A percentile compares a stretch with the other conserved stretches of the same genome.
Evolutionary conservation across 2,113 vertebrate species (phyloP).

Genomic region (Alectura lathami): DNA sequence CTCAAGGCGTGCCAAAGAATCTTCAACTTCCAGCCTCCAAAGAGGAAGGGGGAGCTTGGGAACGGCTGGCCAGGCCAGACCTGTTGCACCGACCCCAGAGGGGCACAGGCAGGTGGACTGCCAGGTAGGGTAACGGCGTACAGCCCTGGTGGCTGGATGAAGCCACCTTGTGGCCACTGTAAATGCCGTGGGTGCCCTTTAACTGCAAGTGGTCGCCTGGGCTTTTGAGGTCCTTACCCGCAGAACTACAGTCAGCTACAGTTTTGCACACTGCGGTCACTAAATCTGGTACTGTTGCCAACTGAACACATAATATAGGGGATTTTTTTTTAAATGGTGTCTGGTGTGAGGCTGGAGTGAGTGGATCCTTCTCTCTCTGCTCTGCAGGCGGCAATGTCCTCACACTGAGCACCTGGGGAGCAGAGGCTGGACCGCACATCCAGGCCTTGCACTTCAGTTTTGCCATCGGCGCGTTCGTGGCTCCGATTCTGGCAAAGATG

Average conservation of each 20-base stretch:
- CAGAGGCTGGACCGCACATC: slow-evolving; percentile 85
- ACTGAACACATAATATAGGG: neutral
- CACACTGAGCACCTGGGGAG: slow-evolving; percentile 85
- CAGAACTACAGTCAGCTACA: neutral
- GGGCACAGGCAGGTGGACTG: neutral
- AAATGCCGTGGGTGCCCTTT: neutral
- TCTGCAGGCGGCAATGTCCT: slow-evolving; percentile 89
- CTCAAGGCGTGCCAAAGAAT: neutral
- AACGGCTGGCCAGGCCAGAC: neutral
- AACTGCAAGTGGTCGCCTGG: neutral
- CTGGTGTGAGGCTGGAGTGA: neutral
- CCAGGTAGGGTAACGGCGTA: neutral
- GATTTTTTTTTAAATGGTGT: fast-evolving
- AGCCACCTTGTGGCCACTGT: neutral
- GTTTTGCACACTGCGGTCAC: neutral
- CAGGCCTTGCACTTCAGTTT: slow-evolving; percentile 97
- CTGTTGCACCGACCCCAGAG: too few species aligned
- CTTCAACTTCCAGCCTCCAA: neutral
- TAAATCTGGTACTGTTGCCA: neutral
- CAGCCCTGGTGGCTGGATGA: neutral
- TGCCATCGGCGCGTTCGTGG: slow-evolving; percentile 86
- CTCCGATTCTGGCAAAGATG: slow-evolving; percentile 90
- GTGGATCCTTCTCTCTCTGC: neutral
- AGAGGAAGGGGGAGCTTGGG: neutral
- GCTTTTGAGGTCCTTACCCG: neutral